Conservation (phyloP, 2,797 vertebrate species). For the Sebastolobus alascanus region DNA sequence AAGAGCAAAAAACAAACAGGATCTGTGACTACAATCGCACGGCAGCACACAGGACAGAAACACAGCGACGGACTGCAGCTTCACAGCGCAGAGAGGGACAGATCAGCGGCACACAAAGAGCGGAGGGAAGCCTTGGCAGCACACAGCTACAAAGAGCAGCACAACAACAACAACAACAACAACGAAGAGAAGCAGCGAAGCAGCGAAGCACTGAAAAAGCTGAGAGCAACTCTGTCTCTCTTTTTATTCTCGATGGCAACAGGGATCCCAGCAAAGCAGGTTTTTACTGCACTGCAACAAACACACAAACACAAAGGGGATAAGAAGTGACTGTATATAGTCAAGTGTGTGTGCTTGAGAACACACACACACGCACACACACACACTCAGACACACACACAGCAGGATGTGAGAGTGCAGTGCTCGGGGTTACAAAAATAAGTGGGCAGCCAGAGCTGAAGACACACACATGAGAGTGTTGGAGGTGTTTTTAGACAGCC, state of each 20-base stretch:
- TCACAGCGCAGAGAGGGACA: slow-evolving; percentile 53
- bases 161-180: slow-evolving; percentile 69
- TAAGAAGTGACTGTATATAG: slow-evolving; percentile 49
- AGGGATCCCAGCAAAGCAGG: slow-evolving; percentile 67
- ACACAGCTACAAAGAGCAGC: slow-evolving; percentile 63
- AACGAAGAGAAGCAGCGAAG: slow-evolving; percentile 63
- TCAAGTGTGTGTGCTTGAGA: slow-evolving; percentile 39
- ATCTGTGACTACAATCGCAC: slow-evolving; percentile 48
- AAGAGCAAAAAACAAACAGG: slow-evolving; percentile 32
- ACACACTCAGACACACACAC: slow-evolving; percentile 32
- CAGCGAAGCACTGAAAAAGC: slow-evolving; percentile 57
- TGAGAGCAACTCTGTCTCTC: slow-evolving; percentile 50
- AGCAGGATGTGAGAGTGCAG: slow-evolving; percentile 53
- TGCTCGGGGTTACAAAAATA: slow-evolving; percentile 40
- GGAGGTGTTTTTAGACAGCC: slow-evolving; percentile 52
- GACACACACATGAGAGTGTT: slow-evolving; percentile 60
- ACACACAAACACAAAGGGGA: slow-evolving; percentile 60
- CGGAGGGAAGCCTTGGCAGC: slow-evolving; percentile 66
- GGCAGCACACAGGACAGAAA: slow-evolving; percentile 46
- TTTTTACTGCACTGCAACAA: slow-evolving; percentile 78
- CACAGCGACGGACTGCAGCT: slow-evolving; percentile 53
- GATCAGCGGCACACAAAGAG: slow-evolving; percentile 59
- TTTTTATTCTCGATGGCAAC: slow-evolving; percentile 51
- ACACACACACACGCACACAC: slow-evolving; percentile 25
- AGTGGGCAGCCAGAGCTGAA: slow-evolving; percentile 62